phyloP scores from a whole-genome alignment of 2,113 vertebrate genomes.

The Brachionichthys hirsutus region DNA sequence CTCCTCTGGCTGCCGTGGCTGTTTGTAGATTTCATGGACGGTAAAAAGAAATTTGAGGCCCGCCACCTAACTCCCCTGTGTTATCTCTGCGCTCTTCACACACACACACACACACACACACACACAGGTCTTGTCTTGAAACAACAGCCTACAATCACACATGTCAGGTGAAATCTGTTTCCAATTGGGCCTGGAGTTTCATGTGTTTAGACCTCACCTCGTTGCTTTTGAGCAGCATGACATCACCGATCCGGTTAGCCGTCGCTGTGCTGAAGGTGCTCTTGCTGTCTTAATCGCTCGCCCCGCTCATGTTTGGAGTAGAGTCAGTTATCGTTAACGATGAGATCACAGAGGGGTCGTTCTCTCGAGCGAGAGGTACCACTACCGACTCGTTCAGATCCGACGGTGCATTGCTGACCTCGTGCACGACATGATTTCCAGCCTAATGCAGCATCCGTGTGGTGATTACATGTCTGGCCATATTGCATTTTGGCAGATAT shows the following conservation, averaged over 20 bases:
- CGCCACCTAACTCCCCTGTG: slow-evolving; percentile 37
- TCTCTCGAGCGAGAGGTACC: slow-evolving; percentile 31
- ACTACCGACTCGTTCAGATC: slow-evolving; percentile 16
- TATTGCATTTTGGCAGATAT: slow-evolving; percentile 39
- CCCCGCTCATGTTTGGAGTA: slow-evolving; percentile 48
- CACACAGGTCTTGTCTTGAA: slow-evolving; percentile 48
- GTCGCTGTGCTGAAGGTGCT: slow-evolving; percentile 53
- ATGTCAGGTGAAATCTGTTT: slow-evolving; percentile 74
- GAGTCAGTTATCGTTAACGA: slow-evolving; percentile 57
- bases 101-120: slow-evolving; percentile 15
- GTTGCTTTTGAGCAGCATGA: slow-evolving; percentile 69
- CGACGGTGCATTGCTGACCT: slow-evolving; percentile 19
- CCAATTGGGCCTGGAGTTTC: slow-evolving; percentile 63
- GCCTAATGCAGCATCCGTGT: slow-evolving; percentile 21
- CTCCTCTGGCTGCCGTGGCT: slow-evolving; percentile 40
- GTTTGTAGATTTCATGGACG: slow-evolving; percentile 66
- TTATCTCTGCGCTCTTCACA: slow-evolving; percentile 31
- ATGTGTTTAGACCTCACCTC: slow-evolving; percentile 65
- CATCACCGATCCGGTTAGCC: slow-evolving; percentile 68
- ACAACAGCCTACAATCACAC: slow-evolving; percentile 68
- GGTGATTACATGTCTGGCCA: slow-evolving; percentile 64
- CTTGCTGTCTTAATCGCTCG: slow-evolving; percentile 52
- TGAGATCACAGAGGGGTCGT: slow-evolving; percentile 51
- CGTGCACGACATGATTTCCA: slow-evolving; percentile 4
- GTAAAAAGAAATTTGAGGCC: slow-evolving; percentile 55